Conservation (phyloP, 2,113 vertebrate genomes). For the Telmatochromis sp. region DNA sequence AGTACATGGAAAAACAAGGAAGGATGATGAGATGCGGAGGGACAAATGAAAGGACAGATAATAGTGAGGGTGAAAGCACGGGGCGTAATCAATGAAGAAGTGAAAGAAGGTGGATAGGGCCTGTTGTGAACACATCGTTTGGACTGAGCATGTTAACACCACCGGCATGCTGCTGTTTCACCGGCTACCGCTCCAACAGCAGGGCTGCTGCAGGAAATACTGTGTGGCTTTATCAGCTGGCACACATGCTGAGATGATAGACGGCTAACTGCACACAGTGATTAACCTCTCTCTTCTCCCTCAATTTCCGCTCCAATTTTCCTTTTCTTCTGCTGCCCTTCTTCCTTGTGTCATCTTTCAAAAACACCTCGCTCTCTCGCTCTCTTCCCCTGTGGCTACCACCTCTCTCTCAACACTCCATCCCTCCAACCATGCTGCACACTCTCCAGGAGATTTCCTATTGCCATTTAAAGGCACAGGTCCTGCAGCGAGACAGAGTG, state of each 20-base stretch:
- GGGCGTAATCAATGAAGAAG: neutral
- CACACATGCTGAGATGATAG: slow-evolving; percentile 24
- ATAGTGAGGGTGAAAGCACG: neutral
- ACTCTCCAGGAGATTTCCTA: slow-evolving; percentile 28
- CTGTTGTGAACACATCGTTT: neutral
- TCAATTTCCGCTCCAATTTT: slow-evolving; percentile 30
- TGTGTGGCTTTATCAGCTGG: slow-evolving; percentile 29
- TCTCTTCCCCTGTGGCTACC: neutral
- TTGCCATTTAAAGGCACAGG: slow-evolving; percentile 3
- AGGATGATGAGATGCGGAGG: neutral
- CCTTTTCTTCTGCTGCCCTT: neutral
- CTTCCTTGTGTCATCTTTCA: neutral
- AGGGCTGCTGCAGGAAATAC: neutral
- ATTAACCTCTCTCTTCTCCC: slow-evolving; percentile 34
- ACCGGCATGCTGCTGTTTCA: neutral
- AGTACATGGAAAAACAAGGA: neutral
- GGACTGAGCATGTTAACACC: neutral
- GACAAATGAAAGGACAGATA: slow-evolving; percentile 4
- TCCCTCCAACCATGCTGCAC: slow-evolving; percentile 3
- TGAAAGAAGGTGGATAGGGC: neutral
- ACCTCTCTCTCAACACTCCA: slow-evolving; percentile 12
- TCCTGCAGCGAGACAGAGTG: slow-evolving; percentile 24
- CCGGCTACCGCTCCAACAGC: neutral
- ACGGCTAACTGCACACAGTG: slow-evolving; percentile 17
- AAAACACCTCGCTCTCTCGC: neutral